Evolutionary conservation across 2,113 vertebrate species (phyloP), one percentile per base, ranked within the genome.

Genomic region (Tichodroma muraria): DNA sequence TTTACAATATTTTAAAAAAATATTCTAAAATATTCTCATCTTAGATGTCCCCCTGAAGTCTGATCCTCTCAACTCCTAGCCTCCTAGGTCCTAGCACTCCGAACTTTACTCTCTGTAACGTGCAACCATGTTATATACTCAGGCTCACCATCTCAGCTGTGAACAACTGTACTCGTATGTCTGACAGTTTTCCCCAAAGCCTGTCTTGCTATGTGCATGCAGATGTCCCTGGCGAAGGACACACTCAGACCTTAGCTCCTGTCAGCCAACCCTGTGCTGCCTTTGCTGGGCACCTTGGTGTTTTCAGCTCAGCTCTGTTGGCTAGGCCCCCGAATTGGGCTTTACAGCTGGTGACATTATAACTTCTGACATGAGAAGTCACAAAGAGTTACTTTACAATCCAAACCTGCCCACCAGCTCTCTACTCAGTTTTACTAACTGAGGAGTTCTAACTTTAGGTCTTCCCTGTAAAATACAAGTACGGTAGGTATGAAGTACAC

Each of bases 291-390:
- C 2, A 2, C 6, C 6, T 17, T 11, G 37, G 59, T 0, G 1
- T 38, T 61, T 68, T 18, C 1, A 80, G 71, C 63, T 83, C 2
- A 2, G 50, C 50, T 85, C 28, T 83, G 8, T 4, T 40, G n/a
- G 24, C 49, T 4, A 64, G 53, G 40, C 15, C 44, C 45, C 71
- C 0, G 0, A 22, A 38, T 2, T 6, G 53, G 1, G 3, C 44
- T 60, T 68, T 68, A 11, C 1, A 2, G 33, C 31, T 31, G 24
- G 60, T 59, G 88, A 85, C n/a, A 6, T 61, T 49, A 86, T 21
- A 3, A 49, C 14, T 85, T 61, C 72, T 77, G 93, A 88, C 68
- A 73, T 0, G 20, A 57, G 49, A 57, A 90, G 76, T 73, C 93
- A 77, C 42, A 56, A 68, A 33, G 0, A 2, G 45, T 92, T 93